phyloP scores from a whole-genome alignment of 2,113 vertebrate species.

The Myocastor coypus region DNA sequence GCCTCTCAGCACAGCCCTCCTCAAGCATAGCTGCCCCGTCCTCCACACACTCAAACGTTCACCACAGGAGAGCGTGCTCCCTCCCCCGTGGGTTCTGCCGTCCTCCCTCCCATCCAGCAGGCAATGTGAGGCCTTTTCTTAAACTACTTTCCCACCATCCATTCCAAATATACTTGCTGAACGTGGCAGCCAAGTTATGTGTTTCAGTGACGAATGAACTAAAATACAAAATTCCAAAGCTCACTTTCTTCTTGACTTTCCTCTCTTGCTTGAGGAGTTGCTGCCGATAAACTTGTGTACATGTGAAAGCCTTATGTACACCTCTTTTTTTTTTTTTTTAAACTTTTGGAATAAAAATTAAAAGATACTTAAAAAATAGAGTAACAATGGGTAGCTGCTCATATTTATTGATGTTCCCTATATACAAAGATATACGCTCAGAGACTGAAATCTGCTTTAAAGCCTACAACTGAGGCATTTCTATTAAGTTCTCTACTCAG shows the following conservation, averaged over 20 bases:
- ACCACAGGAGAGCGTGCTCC: not conserved
- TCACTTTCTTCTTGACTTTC: not conserved
- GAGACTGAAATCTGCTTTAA: conserved; percentile 10
- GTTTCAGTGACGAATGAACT: not conserved
- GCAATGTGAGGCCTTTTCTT: not conserved
- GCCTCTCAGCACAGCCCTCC: not conserved
- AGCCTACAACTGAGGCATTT: not conserved
- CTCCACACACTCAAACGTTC: not conserved
- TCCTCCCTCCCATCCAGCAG: not conserved
- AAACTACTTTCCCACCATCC: not conserved
- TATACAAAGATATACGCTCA: not conserved
- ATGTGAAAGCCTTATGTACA: not conserved
- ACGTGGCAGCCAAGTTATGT: not conserved
- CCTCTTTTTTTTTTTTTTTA: not conserved
- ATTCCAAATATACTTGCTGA: conserved; percentile 42
- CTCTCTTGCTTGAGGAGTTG: not conserved
- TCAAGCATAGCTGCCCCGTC: not conserved
- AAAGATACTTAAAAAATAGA: not conserved
- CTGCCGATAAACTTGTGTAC: not conserved
- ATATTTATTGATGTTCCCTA: conserved; percentile 28
- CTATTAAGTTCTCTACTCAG: not conserved
- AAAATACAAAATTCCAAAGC: not conserved
- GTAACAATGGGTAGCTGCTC: not conserved
- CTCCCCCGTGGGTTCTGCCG: not conserved
- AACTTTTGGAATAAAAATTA: not conserved